A percentile compares a stretch with the other conserved stretches of the same genome.
phyloP scores from a whole-genome alignment of 2,113 vertebrate genomes.

The Dinomys branickii region DNA sequence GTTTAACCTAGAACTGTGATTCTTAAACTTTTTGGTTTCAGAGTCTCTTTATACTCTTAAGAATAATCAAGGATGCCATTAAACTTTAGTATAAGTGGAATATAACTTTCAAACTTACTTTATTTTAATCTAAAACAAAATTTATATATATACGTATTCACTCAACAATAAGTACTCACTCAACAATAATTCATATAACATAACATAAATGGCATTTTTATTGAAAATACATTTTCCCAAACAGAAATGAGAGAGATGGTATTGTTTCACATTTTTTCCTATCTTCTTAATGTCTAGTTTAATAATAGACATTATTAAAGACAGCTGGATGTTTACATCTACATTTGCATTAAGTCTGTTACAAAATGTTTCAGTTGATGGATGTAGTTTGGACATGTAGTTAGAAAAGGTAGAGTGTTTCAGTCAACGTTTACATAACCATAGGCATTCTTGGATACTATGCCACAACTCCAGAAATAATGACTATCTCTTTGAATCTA shows the following conservation, averaged over 20 bases:
- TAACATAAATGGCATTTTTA: not conserved
- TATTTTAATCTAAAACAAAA: not conserved
- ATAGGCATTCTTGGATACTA: not conserved
- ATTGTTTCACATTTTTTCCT: not conserved
- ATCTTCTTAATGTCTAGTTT: not conserved
- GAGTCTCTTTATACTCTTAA: not conserved
- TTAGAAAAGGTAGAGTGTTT: not conserved
- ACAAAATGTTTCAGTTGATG: not conserved
- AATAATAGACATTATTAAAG: not conserved
- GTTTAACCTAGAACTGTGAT: not conserved
- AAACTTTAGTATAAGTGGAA: not conserved
- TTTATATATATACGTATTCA: not conserved
- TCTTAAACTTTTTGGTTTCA: not conserved
- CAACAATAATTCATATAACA: too few species aligned
- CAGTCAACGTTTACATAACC: not conserved
- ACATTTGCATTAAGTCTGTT: not conserved
- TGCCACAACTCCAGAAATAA: not conserved
- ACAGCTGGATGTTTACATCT: not conserved
- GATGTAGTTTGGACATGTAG: not conserved
- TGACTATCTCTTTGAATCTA: not conserved
- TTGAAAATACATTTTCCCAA: not conserved
- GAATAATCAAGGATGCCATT: not conserved
- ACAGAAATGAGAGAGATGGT: not conserved
- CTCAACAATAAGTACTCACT: not conserved
- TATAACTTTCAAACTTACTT: not conserved